Evolutionary conservation across 2,797 vertebrate species (phyloP).

Genomic region (Syngnathus rostellatus): DNA sequence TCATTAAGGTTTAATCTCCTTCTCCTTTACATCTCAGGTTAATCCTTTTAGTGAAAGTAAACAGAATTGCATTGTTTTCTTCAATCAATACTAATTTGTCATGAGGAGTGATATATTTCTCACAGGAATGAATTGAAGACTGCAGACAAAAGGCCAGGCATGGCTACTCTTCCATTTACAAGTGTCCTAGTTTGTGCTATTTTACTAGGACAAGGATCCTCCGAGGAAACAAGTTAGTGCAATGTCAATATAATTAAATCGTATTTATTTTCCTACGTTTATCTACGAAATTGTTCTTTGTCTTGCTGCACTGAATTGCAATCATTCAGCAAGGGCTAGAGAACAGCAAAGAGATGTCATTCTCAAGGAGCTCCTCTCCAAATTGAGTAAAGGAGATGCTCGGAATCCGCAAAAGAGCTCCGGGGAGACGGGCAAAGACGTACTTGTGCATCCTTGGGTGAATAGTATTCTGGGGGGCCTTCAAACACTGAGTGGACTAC

Average conservation of each 20-base stretch:
- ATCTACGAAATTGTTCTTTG: neutral
- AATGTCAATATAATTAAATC: neutral
- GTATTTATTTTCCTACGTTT: neutral
- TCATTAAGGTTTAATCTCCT: conserved; percentile 71
- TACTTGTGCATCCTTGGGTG: conserved; percentile 50
- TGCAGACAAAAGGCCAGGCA: conserved; percentile 47
- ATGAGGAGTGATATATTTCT: conserved; percentile 37
- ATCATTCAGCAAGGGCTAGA: conserved; percentile 43
- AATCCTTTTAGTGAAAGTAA: conserved; percentile 12
- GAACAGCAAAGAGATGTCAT: conserved; percentile 50
- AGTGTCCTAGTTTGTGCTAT: conserved; percentile 52
- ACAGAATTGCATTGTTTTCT: neutral
- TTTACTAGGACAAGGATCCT: conserved; percentile 50
- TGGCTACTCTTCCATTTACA: conserved; percentile 46
- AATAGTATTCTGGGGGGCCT: conserved; percentile 62
- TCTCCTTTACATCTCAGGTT: conserved; percentile 54
- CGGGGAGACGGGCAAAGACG: conserved; percentile 40
- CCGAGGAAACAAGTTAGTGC: conserved; percentile 58
- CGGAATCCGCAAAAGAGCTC: conserved; percentile 38
- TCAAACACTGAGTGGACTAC: conserved; percentile 57
- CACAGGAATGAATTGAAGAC: conserved; percentile 49
- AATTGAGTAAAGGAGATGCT: conserved; percentile 56
- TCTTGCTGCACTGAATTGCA: conserved; percentile 6
- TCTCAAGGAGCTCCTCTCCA: conserved; percentile 63
- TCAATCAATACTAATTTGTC: conserved; percentile 11